A percentile compares a stretch with the other conserved stretches of the same genome.
phyloP scores from a whole-genome alignment of 2,888 invertebrate species.

The Hypsopygia costalis region DNA sequence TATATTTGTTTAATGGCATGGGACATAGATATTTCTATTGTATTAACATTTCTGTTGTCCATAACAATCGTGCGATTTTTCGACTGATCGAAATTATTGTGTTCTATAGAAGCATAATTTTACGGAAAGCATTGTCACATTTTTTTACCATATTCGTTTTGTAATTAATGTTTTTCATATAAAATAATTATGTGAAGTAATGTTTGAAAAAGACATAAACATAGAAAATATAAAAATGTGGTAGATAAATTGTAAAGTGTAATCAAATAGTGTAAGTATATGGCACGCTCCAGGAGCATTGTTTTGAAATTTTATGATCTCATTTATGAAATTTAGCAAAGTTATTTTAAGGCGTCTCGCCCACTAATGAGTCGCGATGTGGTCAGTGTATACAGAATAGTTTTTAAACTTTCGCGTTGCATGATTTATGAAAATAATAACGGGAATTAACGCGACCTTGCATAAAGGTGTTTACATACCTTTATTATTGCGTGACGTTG shows the following conservation, averaged over 20 bases:
- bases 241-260: slow-evolving; percentile 46
- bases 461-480: too few species aligned
- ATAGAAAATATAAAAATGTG: slow-evolving; percentile 32
- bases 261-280: slow-evolving; percentile 26
- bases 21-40: slow-evolving; percentile 5
- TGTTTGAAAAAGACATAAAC: slow-evolving; percentile 36
- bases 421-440: too few species aligned
- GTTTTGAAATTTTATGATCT: slow-evolving; percentile 58
- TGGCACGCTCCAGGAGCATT: slow-evolving; percentile 49
- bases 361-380: slow-evolving; percentile 23
- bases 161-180: slow-evolving; percentile 19
- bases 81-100: slow-evolving; percentile 22
- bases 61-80: slow-evolving; percentile 15
- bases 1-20: slow-evolving; percentile 5
- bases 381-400: slow-evolving; percentile 4
- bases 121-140: slow-evolving; percentile 12
- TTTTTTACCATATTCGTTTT: slow-evolving; percentile 22
- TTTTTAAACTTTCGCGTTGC: too few species aligned
- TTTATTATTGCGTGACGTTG: too few species aligned
- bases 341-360: slow-evolving; percentile 19
- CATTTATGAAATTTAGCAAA: slow-evolving; percentile 40
- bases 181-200: slow-evolving; percentile 21
- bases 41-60: slow-evolving; percentile 6
- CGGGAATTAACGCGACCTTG: too few species aligned
- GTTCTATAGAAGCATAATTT: slow-evolving; percentile 22